phyloP scores from a whole-genome alignment of 2,113 vertebrate genomes.

The Crypturellus undulatus region DNA sequence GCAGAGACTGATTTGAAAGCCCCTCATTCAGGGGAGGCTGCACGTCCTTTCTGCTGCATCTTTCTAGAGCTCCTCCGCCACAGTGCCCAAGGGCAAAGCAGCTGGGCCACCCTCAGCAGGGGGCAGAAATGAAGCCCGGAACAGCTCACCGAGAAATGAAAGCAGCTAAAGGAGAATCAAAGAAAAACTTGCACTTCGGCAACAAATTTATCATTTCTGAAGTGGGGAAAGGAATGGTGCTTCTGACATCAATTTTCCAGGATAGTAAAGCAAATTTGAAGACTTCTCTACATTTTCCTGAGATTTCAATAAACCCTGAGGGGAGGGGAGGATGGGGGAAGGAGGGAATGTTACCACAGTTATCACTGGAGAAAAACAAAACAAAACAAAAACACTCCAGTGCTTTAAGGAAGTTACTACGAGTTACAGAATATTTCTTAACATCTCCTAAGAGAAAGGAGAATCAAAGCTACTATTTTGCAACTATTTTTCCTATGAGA shows the following conservation, averaged over 20 bases:
- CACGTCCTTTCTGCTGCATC: neutral
- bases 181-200: neutral
- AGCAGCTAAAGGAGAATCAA: neutral
- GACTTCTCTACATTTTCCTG: neutral
- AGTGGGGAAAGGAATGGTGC: neutral
- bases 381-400: neutral
- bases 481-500: neutral
- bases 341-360: too few species aligned
- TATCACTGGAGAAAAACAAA: neutral
- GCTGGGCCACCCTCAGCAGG: neutral
- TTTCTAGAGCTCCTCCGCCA: rapidly evolving
- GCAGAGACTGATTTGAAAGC: neutral
- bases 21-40: neutral
- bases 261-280: neutral
- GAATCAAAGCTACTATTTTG: neutral
- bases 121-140: neutral
- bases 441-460: neutral
- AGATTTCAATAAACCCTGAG: neutral
- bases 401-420: neutral
- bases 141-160: neutral
- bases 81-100: neutral
- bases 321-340: too few species aligned
- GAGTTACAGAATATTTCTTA: neutral
- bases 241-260: neutral
- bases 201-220: neutral